These are phyloP conservation scores for Machaerirhynchus nigripectus DNA, from an alignment of 2,113 vertebrate genomes.

Conservation along the genomic window DNA sequence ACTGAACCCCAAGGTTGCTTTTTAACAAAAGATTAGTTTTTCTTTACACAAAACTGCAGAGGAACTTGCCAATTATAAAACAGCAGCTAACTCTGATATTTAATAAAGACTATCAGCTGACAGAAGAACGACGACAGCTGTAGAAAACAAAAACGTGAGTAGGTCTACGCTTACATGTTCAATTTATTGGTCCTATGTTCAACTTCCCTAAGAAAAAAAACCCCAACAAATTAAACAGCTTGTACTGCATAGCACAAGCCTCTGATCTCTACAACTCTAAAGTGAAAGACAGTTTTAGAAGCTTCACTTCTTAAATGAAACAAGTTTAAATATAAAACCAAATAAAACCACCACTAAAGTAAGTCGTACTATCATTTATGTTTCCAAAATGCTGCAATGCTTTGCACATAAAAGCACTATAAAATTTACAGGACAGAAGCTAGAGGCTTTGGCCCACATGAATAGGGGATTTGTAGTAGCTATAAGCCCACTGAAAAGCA, in stretches of 20 bases:
- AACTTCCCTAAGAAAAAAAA: neutral
- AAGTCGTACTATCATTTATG: neutral
- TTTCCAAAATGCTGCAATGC: neutral
- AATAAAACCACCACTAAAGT: neutral
- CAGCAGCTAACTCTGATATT: neutral
- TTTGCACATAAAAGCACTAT: neutral
- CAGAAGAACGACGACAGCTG: neutral
- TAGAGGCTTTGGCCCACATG: neutral
- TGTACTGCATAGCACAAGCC: neutral
- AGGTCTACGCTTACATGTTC: fast-evolving
- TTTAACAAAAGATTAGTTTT: neutral
- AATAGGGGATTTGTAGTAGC: neutral
- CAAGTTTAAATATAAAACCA: neutral
- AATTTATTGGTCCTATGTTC: neutral
- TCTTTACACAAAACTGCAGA: neutral
- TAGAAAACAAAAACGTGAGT: neutral
- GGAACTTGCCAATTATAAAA: neutral
- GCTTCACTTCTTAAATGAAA: neutral
- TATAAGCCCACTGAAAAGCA: neutral
- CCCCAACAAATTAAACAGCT: neutral
- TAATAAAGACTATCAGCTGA: neutral
- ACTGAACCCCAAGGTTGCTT: neutral
- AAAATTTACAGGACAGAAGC: neutral
- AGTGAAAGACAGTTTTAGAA: neutral
- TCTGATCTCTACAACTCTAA: neutral